phyloP scores from a whole-genome alignment of 2,888 invertebrate species.

The Chironomus tentans region DNA sequence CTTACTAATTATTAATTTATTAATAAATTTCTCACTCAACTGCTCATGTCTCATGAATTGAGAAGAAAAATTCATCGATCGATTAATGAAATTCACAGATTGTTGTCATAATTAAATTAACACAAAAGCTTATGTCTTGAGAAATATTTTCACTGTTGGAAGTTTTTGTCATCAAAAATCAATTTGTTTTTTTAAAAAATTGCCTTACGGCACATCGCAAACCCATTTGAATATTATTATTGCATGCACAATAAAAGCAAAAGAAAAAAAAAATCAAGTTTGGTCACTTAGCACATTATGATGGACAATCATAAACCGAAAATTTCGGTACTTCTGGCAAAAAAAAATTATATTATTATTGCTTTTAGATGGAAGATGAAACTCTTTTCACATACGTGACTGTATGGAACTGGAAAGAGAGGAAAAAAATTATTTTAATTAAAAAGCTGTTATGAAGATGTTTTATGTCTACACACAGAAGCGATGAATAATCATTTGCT shows the following conservation, averaged over 20 bases:
- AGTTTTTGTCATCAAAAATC: not conserved
- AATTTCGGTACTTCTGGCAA: no score
- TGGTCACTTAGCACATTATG: slow-evolving; percentile 17
- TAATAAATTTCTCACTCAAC: no score
- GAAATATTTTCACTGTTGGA: no score
- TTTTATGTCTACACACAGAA: not conserved
- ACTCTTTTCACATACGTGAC: not conserved
- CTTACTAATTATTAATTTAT: no score
- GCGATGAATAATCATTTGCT: slow-evolving; percentile 23
- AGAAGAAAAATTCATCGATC: no score
- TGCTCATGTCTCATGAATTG: no score
- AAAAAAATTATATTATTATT: no score
- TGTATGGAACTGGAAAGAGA: not conserved
- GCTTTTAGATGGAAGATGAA: not conserved
- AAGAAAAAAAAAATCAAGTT: not conserved
- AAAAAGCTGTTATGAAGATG: not conserved
- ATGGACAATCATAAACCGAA: slow-evolving; percentile 8
- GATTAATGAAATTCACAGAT: no score
- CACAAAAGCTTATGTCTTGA: no score
- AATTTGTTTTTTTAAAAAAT: not conserved
- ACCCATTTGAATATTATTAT: not conserved
- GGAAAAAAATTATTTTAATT: not conserved
- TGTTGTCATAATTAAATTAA: no score
- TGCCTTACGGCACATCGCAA: not conserved
- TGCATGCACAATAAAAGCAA: not conserved